These are phyloP conservation scores for Notodonta dromedarius DNA, from an alignment of 2,888 invertebrate species.

Conservation along the genomic window DNA sequence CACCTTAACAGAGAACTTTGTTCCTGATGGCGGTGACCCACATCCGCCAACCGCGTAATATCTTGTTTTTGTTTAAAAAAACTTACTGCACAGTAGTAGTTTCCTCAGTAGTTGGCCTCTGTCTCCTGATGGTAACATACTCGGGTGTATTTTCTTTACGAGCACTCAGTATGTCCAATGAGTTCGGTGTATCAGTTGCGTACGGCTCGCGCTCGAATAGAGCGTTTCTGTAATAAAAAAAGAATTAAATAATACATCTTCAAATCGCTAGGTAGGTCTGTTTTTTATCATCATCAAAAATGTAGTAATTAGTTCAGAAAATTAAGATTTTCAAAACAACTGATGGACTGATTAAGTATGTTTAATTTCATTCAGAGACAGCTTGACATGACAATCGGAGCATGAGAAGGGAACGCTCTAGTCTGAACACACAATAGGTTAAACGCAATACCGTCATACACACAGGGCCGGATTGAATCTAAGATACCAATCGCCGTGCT, in stretches of 20 bases:
- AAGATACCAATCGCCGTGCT: neutral
- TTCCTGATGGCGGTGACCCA: too few relatives aligned
- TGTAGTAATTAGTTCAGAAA: too few relatives aligned
- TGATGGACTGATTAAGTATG: too few relatives aligned
- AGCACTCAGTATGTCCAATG: conserved; percentile 57
- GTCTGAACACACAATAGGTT: too few relatives aligned
- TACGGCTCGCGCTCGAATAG: conserved; percentile 72
- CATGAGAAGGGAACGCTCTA: too few relatives aligned
- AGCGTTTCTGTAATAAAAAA: conserved; percentile 62
- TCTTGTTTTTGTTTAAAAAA: conserved; percentile 2
- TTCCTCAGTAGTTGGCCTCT: conserved; percentile 79
- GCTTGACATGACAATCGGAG: too few relatives aligned
- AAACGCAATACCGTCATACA: too few relatives aligned
- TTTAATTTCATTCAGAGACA: too few relatives aligned
- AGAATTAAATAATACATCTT: neutral
- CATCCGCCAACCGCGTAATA: neutral
- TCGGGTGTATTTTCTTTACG: conserved; percentile 79
- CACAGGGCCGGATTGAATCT: neutral
- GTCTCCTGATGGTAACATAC: conserved; percentile 88
- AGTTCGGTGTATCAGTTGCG: conserved; percentile 56
- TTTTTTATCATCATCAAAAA: too few relatives aligned
- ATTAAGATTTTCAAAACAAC: too few relatives aligned
- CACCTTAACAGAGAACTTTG: too few relatives aligned
- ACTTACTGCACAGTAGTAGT: conserved; percentile 79
- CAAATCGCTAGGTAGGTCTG: too few relatives aligned